These are phyloP conservation scores for Luperina nickerlii DNA, from an alignment of 2,888 invertebrate genomes.

Conservation along the genomic window DNA sequence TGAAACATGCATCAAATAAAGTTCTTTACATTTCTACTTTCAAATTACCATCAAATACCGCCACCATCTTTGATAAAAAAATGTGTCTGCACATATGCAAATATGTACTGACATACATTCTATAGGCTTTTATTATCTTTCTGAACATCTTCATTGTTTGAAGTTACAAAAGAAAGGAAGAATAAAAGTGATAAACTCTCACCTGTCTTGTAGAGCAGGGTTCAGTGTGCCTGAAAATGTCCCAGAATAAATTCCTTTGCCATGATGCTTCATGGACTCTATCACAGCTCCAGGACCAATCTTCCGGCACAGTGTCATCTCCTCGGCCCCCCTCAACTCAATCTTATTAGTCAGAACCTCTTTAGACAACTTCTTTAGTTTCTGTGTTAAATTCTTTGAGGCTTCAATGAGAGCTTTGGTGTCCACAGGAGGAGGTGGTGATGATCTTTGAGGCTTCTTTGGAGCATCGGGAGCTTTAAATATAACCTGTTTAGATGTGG, in stretches of 20 bases:
- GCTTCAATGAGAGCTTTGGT: conserved; percentile 96
- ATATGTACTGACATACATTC: conserved; percentile 51
- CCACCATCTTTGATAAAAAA: conserved; percentile 54
- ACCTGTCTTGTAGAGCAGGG: conserved; percentile 97
- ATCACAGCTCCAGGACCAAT: conserved; percentile 94
- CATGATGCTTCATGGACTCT: conserved; percentile 97
- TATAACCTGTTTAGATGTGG: conserved; percentile 83
- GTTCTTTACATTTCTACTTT: conserved; percentile 25
- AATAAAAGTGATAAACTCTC: conserved; percentile 56
- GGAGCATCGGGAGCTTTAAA: conserved; percentile 84
- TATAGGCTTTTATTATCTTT: conserved; percentile 40
- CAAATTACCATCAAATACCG: conserved; percentile 42
- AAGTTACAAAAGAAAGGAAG: conserved; percentile 14
- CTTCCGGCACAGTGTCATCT: conserved; percentile 84
- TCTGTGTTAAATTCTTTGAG: conserved; percentile 97
- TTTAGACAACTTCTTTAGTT: conserved; percentile 96
- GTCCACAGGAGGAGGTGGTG: conserved; percentile 89
- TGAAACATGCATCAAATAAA: conserved; percentile 37
- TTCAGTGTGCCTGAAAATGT: conserved; percentile 98
- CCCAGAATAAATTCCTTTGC: conserved; percentile 98
- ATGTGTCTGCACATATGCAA: conserved; percentile 57
- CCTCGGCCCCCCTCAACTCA: conserved; percentile 86
- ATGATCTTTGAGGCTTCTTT: conserved; percentile 81
- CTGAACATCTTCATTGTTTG: conserved; percentile 43
- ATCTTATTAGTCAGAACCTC: conserved; percentile 95